A percentile compares a stretch with the other conserved stretches of the same genome.
Conservation (phyloP, 2,113 vertebrate species). For the Myotis lucifugus region DNA sequence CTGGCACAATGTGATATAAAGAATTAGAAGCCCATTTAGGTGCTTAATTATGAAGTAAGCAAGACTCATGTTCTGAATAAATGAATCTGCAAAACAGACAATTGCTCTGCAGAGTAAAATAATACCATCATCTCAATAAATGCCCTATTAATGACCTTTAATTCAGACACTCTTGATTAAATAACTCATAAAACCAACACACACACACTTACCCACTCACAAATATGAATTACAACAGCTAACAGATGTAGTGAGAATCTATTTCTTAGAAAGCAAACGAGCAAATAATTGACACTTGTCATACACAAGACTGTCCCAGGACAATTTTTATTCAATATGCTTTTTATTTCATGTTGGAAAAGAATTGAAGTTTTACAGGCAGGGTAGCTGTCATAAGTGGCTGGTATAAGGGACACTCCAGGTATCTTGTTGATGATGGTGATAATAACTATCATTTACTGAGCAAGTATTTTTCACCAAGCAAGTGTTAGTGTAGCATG, state of each 20-base stretch:
- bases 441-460: not conserved
- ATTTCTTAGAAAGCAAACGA: slow-evolving; percentile 23
- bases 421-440: not conserved
- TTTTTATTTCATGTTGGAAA: not conserved
- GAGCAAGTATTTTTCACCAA: not conserved
- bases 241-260: not conserved
- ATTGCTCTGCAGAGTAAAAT: slow-evolving; percentile 18
- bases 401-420: not conserved
- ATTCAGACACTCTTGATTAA: not conserved
- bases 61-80: slow-evolving; percentile 7
- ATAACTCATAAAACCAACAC: not conserved
- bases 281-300: not conserved
- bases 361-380: not conserved
- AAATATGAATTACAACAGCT: not conserved
- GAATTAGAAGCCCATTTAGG: not conserved
- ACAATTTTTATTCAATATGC: not conserved
- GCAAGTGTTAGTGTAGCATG: not conserved
- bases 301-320: not conserved
- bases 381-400: not conserved
- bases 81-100: not conserved
- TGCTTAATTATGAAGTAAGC: slow-evolving; percentile 14
- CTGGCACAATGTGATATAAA: not conserved
- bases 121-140: not conserved
- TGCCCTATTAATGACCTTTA: not conserved
- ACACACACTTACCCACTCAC: not conserved